Conservation (phyloP, 2,113 vertebrate genomes). For the Albula goreensis region DNA sequence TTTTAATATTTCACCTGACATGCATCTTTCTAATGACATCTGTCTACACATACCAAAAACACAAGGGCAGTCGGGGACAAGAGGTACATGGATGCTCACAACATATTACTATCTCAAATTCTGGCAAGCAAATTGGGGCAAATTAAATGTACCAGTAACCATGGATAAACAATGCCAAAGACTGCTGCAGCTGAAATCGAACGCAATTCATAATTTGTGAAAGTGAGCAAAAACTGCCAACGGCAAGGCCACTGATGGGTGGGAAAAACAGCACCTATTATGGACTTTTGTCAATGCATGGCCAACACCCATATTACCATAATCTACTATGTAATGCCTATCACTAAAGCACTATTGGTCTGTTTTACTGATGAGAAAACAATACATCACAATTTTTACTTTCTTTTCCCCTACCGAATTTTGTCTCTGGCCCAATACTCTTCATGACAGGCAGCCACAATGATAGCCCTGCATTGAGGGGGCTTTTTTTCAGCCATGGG, state of each 20-base stretch:
- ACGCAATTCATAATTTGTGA: not conserved
- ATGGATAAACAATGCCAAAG: not conserved
- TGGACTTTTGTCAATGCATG: too few relatives aligned
- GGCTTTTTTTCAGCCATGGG: conserved; percentile 24
- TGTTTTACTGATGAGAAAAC: conserved; percentile 4
- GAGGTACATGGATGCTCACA: not conserved
- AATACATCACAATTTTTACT: conserved; percentile 22
- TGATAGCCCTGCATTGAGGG: conserved; percentile 14
- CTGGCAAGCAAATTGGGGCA: not conserved
- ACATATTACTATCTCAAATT: not conserved
- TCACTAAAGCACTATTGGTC: not conserved
- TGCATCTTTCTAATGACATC: not conserved
- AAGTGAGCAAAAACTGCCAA: not conserved
- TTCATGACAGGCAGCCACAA: conserved; percentile 5
- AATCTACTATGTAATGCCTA: not conserved
- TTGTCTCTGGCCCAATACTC: conserved; percentile 1
- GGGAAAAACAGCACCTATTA: not conserved
- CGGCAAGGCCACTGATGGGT: not conserved
- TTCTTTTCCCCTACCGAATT: conserved; percentile 6
- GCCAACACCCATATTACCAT: not conserved
- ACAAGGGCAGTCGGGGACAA: not conserved
- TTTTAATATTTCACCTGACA: not conserved
- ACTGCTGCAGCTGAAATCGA: not conserved
- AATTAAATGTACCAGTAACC: not conserved
- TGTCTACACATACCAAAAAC: not conserved